These are phyloP conservation scores for Doryteuthis pealeii DNA, from an alignment of 1,140 invertebrate species.

Conservation along the genomic window DNA sequence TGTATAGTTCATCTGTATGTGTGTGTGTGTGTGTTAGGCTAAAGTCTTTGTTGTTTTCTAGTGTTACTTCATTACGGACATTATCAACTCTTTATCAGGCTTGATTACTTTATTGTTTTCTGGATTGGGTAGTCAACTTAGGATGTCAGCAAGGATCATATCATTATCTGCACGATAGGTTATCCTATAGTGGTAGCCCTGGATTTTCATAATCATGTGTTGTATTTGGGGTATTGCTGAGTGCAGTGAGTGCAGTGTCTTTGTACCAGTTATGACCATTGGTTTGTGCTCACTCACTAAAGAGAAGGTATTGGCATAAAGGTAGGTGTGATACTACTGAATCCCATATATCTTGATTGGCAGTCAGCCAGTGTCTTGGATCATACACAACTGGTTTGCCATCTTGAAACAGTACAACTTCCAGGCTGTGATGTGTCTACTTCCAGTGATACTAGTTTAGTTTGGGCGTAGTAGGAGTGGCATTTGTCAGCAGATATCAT, in stretches of 20 bases:
- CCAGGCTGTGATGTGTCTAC: conserved; percentile 44
- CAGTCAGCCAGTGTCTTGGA: conserved; percentile 55
- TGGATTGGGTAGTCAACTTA: conserved; percentile 16
- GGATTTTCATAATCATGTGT: conserved; percentile 28
- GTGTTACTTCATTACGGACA: no score
- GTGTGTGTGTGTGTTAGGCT: no score
- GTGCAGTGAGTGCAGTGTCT: conserved; percentile 19
- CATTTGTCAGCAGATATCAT: no score
- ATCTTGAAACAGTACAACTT: conserved; percentile 59
- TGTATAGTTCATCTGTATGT: no score
- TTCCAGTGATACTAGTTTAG: no score
- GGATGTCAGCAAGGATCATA: conserved; percentile 28
- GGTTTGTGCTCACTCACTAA: conserved; percentile 36
- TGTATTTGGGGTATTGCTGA: no score
- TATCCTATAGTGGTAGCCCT: conserved; percentile 32
- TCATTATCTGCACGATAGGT: conserved; percentile 28
- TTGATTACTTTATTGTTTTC: background rate
- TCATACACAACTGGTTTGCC: conserved; percentile 57
- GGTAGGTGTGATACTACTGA: conserved; percentile 62
- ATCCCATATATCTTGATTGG: conserved; percentile 61
- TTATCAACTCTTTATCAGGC: background rate
- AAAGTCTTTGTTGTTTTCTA: no score
- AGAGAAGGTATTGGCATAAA: conserved; percentile 41
- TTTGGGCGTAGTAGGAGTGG: no score
- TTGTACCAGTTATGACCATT: conserved; percentile 29